Evolutionary conservation across 2,888 invertebrate species (phyloP).

Genomic region (Theristus sp.): DNA sequence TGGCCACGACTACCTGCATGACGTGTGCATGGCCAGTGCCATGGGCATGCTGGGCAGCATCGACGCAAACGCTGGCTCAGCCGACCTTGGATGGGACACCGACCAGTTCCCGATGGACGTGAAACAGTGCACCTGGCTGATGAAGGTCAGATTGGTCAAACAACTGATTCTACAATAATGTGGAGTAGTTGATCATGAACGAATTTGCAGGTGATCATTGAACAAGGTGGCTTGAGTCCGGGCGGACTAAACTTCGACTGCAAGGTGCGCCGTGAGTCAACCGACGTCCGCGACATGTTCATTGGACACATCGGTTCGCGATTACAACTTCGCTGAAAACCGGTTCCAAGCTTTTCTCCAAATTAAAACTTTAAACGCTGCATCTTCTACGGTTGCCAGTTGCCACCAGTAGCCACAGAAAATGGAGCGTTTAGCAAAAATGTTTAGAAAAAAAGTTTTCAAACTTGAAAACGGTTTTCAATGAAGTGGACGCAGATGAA

Average conservation of each 20-base stretch:
- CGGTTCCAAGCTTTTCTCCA: too few species aligned
- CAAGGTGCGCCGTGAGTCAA: conserved; percentile 37
- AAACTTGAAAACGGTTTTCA: too few species aligned
- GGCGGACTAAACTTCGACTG: conserved; percentile 44
- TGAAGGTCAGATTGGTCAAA: conserved; percentile 37
- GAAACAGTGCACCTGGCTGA: conserved; percentile 40
- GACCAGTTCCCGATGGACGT: conserved; percentile 40
- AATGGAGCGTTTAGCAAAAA: too few species aligned
- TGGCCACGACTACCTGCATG: conserved; percentile 36
- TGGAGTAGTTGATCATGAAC: too few species aligned
- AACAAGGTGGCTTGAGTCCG: conserved; percentile 40
- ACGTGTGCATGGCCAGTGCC: conserved; percentile 44
- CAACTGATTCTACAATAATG: conserved; percentile 10
- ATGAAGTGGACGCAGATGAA: too few species aligned
- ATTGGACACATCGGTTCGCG: conserved; percentile 35
- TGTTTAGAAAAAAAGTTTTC: too few species aligned
- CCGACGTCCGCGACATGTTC: conserved; percentile 39
- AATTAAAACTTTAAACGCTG: too few species aligned
- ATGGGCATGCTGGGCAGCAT: conserved; percentile 44
- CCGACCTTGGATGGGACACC: conserved; percentile 37
- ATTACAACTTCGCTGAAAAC: not conserved
- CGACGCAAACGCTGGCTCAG: conserved; percentile 37
- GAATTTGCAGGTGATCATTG: not conserved
- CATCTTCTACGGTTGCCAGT: too few species aligned
- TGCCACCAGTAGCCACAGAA: too few species aligned